Evolutionary conservation across 2,888 invertebrate species (phyloP).

Genomic region (Pristionchus fissidentatus): DNA sequence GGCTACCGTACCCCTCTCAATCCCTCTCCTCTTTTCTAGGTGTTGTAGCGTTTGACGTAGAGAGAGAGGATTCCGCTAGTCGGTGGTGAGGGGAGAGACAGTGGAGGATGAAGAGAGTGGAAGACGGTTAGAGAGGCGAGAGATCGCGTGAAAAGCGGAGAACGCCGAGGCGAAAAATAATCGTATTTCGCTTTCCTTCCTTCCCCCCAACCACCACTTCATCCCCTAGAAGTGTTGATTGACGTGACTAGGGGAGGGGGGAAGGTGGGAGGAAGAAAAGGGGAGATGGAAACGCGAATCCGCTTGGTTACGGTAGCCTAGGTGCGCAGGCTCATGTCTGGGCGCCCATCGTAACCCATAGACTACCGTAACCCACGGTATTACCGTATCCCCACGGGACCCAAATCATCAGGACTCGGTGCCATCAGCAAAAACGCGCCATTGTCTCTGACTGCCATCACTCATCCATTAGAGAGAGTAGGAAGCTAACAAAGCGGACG

Average conservation of each 20-base stretch:
- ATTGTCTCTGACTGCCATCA: constrained; percentile 8
- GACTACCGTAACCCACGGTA: neutral
- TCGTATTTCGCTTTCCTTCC: constrained; percentile 29
- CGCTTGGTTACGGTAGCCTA: constrained; percentile 1
- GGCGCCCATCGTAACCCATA: too few species aligned
- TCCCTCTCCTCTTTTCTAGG: neutral
- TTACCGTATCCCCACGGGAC: neutral
- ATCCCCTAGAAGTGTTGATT: constrained; percentile 33
- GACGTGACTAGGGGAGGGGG: neutral
- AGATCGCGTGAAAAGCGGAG: neutral
- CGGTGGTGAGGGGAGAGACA: neutral
- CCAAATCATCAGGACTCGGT: neutral
- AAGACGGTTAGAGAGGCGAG: neutral
- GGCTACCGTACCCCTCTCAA: neutral
- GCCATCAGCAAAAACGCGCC: neutral
- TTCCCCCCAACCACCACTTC: neutral
- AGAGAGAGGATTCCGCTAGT: neutral
- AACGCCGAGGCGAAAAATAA: neutral
- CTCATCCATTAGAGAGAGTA: constrained; percentile 11
- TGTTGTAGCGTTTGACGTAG: neutral
- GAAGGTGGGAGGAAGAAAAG: neutral
- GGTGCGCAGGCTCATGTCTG: neutral
- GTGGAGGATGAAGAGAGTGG: neutral
- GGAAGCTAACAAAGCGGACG: constrained; percentile 32
- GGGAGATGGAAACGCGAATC: neutral